Conservation (phyloP, 2,113 vertebrate species). For the Prochilodus magdalenae region DNA sequence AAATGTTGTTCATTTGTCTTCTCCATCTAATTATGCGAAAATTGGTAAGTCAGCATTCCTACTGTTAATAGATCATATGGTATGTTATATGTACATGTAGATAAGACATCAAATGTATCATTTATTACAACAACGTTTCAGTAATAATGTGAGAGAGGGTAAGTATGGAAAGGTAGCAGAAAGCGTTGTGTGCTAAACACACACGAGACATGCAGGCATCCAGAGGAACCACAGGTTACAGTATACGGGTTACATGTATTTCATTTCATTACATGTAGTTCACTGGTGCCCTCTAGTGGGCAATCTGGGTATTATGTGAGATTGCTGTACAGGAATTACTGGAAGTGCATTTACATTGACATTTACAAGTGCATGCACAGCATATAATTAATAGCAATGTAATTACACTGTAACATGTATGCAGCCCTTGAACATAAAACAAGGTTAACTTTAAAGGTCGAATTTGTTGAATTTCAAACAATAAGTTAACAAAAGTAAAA, state of each 20-base stretch:
- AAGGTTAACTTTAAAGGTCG: no score
- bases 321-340: background rate
- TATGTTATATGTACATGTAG: background rate
- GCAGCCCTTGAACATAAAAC: no score
- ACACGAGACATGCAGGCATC: no score
- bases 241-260: no score
- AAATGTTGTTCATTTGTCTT: background rate
- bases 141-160: background rate
- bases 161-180: background rate
- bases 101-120: background rate
- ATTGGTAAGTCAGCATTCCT: no score
- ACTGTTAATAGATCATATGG: no score
- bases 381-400: background rate
- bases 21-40: background rate
- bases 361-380: background rate
- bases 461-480: no score
- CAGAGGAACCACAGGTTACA: no score
- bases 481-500: no score
- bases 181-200: background rate
- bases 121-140: background rate
- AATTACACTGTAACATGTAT: no score
- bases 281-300: conserved; percentile 38
- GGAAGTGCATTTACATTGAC: no score
- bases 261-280: no score
- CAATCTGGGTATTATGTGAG: background rate